These are phyloP conservation scores for Rhyzopertha dominica DNA, from an alignment of 1,140 invertebrate genomes.

Conservation along the genomic window DNA sequence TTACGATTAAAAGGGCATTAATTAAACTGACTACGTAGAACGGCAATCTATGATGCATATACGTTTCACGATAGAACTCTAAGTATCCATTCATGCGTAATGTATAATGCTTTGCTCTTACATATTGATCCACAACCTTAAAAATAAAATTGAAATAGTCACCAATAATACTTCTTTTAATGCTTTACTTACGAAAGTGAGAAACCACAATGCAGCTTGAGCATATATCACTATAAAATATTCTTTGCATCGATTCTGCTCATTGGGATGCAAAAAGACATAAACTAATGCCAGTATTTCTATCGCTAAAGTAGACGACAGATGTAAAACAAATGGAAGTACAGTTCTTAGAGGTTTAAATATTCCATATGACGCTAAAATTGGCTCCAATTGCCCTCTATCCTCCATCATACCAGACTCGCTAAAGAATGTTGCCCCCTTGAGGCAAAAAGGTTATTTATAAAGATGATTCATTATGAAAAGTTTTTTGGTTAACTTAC, in stretches of 20 bases:
- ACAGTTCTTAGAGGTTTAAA: constrained; percentile 52
- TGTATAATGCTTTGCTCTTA: constrained; percentile 54
- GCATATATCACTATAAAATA: constrained; percentile 63
- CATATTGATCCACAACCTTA: constrained; percentile 53
- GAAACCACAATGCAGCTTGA: constrained; percentile 57
- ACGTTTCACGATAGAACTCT: constrained; percentile 61
- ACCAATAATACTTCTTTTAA: constrained; percentile 3
- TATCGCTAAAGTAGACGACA: constrained; percentile 51
- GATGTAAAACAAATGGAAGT: constrained; percentile 44
- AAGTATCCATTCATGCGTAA: constrained; percentile 59
- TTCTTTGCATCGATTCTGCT: constrained; percentile 55
- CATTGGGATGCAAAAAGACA: constrained; percentile 51
- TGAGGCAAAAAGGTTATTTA: constrained; percentile 20
- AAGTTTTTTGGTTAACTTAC: constrained; percentile 28
- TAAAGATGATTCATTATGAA: not conserved
- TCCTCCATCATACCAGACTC: constrained; percentile 53
- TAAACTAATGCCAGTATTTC: constrained; percentile 56
- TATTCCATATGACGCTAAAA: constrained; percentile 47
- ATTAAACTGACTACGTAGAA: constrained; percentile 60
- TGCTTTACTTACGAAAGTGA: constrained; percentile 51
- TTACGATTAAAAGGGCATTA: constrained; percentile 54
- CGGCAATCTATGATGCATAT: constrained; percentile 54
- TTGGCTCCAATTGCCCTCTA: constrained; percentile 49
- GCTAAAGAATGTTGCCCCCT: constrained; percentile 55
- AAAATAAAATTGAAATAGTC: constrained; percentile 18